Conservation (phyloP, 2,797 vertebrate genomes). For the Lemur catta region DNA sequence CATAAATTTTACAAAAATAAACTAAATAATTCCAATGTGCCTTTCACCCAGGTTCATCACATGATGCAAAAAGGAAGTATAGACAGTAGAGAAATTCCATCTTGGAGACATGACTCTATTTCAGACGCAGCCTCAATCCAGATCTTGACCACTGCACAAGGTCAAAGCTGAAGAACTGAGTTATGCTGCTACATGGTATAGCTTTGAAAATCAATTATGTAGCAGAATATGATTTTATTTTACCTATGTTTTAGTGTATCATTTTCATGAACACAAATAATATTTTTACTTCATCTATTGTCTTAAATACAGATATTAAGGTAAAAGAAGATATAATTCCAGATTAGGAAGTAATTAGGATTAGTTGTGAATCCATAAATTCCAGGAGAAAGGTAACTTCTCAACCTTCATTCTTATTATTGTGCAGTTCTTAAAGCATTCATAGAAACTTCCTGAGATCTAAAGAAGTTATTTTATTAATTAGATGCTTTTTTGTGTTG, state of each 20-base stretch:
- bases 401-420: background rate
- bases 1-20: background rate
- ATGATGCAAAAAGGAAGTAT: background rate
- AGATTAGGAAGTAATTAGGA: background rate
- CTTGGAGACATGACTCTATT: background rate
- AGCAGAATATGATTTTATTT: background rate
- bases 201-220: slow-evolving; percentile 10
- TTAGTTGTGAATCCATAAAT: background rate
- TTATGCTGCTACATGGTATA: background rate
- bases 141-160: background rate
- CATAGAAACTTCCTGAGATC: background rate
- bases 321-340: background rate
- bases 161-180: background rate
- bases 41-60: background rate
- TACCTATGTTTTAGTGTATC: background rate
- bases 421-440: background rate
- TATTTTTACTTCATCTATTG: background rate
- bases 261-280: background rate
- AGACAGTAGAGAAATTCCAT: background rate
- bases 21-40: background rate
- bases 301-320: background rate
- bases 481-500: background rate
- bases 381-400: background rate
- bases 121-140: background rate
- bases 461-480: background rate